Conservation (phyloP, 92 coral and sea anemone genomes). For the Phenganax subtilis region DNA sequence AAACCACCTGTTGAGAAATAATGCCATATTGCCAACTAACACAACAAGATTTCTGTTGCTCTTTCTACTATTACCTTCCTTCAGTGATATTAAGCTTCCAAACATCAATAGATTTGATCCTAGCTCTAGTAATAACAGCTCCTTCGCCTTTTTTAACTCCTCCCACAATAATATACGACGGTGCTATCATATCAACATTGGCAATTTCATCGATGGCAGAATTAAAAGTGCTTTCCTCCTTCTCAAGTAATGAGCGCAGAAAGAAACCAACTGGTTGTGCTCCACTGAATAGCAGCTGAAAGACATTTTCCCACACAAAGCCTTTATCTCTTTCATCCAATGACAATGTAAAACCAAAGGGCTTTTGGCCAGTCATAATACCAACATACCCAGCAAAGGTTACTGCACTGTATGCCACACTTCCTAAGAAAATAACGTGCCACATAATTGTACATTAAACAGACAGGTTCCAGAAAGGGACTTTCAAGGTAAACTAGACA, state of each 20-base stretch:
- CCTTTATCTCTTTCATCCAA: slow-evolving; percentile 79
- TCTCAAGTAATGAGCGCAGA: slow-evolving; percentile 58
- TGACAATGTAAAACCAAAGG: slow-evolving; percentile 62
- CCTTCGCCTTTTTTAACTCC: slow-evolving; percentile 74
- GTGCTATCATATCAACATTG: slow-evolving; percentile 58
- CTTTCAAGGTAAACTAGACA: no score
- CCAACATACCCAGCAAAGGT: slow-evolving; percentile 80
- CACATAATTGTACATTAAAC: neutral
- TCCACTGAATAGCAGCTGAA: slow-evolving; percentile 65
- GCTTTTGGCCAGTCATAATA: slow-evolving; percentile 72
- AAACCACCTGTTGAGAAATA: slow-evolving; percentile 60
- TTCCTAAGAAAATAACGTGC: slow-evolving; percentile 45
- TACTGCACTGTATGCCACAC: slow-evolving; percentile 72
- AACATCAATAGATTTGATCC: slow-evolving; percentile 52
- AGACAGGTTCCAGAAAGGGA: no score
- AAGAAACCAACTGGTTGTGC: slow-evolving; percentile 67
- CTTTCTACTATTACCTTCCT: slow-evolving; percentile 16
- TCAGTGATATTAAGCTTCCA: slow-evolving; percentile 60
- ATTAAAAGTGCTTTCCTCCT: slow-evolving; percentile 53
- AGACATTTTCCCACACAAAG: slow-evolving; percentile 63
- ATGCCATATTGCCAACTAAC: neutral
- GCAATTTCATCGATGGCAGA: slow-evolving; percentile 55
- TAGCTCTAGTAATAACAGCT: slow-evolving; percentile 66
- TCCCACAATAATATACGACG: slow-evolving; percentile 65
- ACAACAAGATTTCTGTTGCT: neutral